These are phyloP conservation scores for Zoanthus solanderi DNA, from an alignment of 92 coral and sea anemone species.

Conservation along the genomic window DNA sequence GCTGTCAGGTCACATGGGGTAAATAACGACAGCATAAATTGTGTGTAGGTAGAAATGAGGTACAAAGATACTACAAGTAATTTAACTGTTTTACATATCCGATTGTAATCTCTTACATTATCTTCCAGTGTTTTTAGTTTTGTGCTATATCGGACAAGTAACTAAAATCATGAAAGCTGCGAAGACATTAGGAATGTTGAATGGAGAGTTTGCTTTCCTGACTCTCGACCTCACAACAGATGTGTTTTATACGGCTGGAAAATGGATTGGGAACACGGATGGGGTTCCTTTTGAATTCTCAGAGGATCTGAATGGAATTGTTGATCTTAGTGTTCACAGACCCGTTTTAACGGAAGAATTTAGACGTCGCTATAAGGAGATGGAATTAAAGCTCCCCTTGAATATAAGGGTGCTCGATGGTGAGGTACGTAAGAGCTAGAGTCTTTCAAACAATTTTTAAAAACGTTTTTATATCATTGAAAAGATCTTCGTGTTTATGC, in stretches of 20 bases:
- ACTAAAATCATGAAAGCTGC: constrained; percentile 70
- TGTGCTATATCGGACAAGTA: constrained; percentile 73
- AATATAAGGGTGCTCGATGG: constrained; percentile 45
- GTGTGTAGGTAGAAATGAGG: not conserved
- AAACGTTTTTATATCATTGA: too few species aligned
- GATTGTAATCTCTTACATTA: not conserved
- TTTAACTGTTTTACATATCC: not conserved
- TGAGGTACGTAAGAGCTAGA: constrained; percentile 13
- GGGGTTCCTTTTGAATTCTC: constrained; percentile 60
- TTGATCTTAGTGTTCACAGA: constrained; percentile 82
- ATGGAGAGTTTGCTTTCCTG: constrained; percentile 76
- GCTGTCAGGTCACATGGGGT: too few species aligned
- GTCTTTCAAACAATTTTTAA: too few species aligned
- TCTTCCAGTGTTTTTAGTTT: constrained; percentile 69
- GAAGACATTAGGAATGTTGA: constrained; percentile 71
- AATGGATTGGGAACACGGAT: constrained; percentile 84
- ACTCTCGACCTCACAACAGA: constrained; percentile 85
- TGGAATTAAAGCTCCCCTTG: constrained; percentile 33
- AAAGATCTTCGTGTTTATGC: too few species aligned
- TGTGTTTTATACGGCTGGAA: constrained; percentile 67
- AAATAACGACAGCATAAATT: too few species aligned
- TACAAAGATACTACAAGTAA: not conserved
- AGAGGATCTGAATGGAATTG: constrained; percentile 70
- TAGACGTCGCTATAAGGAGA: constrained; percentile 51
- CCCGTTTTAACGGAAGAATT: constrained; percentile 68